Evolutionary conservation across 2,888 invertebrate species (phyloP), one percentile per base, ranked within the genome.

Genomic region (Crematogaster levior): DNA sequence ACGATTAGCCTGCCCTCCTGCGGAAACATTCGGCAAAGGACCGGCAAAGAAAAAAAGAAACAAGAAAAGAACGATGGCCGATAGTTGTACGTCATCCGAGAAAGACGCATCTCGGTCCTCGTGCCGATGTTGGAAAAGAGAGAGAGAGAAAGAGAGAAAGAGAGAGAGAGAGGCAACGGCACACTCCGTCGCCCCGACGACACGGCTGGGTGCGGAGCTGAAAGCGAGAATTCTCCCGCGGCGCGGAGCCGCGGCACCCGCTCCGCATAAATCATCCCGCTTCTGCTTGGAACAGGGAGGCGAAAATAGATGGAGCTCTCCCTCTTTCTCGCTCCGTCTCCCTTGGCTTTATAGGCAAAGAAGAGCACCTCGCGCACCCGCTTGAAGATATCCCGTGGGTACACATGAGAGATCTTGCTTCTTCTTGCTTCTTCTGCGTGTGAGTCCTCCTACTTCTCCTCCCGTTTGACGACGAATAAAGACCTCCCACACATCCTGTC

Each of bases 171-270:
- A 86, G 83, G 85, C 85, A 88, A 84, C 85, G 87, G 87, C 91
- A 88, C 90, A 90, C 88, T 91, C 87, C 87, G 91, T 89, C 92
- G 89, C 90, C 89, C 86, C 85, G 90, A 87, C 88, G 90, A 90
- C 91, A 90, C 88, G 91, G 91, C 88, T 90, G 90, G 91, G 86
- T 88, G 91, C 90, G 86, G 87, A 91, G 90, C 88, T 89, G 91
- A 92, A 88, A 88, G 92, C 92, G 92, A 91, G 90, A 92, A 92
- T 92, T 91, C 93, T 92, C 92, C 92, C 90, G 93, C 92, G 88
- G 92, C 90, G 92, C 84, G 85, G 86, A 88, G 88, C 84, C 87
- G 86, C 87, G 90, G 90, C 93, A 93, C 92, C 92, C 93, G 92
- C 90, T 90, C 86, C 88, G 86, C 91, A 92, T 93, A 93, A 93